phyloP scores from a whole-genome alignment of 2,113 vertebrate genomes.

The Mustela lutreola region DNA sequence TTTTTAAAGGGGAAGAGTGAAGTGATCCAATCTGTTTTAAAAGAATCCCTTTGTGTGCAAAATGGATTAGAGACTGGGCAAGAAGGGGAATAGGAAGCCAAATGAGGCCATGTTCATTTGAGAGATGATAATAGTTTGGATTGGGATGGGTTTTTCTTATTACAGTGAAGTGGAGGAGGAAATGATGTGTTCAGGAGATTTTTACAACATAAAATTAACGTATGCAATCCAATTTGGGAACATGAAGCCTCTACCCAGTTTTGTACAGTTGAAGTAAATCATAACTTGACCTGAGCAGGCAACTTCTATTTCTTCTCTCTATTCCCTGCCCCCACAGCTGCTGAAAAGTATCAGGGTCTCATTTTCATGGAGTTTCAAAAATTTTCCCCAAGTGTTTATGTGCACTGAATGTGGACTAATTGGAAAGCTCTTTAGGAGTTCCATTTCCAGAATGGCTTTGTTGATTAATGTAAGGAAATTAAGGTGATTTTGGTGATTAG shows the following conservation, averaged over 20 bases:
- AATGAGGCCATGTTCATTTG: not conserved
- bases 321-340: not conserved
- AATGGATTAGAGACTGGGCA: not conserved
- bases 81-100: not conserved
- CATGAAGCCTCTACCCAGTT: not conserved
- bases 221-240: not conserved
- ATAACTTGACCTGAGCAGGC: not conserved
- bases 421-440: not conserved
- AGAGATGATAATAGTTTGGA: not conserved
- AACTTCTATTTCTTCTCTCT: not conserved
- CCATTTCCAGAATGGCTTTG: not conserved
- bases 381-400: not conserved
- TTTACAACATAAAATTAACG: not conserved
- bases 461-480: not conserved
- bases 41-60: not conserved
- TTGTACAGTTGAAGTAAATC: not conserved
- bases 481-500: not conserved
- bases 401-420: not conserved
- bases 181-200: not conserved
- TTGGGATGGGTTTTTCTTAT: not conserved
- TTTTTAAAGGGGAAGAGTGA: constrained; percentile 26
- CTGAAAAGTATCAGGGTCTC: not conserved
- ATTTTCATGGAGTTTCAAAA: not conserved
- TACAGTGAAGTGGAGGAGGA: not conserved
- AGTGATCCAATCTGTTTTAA: not conserved